Evolutionary conservation across 2,113 vertebrate species (phyloP).

Genomic region (Columba janthina): DNA sequence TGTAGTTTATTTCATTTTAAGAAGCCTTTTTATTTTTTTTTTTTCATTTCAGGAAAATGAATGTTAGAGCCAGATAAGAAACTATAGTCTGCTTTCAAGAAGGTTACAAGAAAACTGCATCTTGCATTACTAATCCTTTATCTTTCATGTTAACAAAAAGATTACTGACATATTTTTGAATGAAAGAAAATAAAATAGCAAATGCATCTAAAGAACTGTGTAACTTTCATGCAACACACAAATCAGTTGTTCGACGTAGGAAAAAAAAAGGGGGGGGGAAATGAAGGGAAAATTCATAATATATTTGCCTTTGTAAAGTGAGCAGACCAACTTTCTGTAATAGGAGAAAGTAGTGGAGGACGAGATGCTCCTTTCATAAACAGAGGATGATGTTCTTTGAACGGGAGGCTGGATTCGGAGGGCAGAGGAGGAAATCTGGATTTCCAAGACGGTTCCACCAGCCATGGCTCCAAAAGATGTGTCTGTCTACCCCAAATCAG

Average conservation of each 20-base stretch:
- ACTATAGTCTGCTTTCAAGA: conserved; percentile 85
- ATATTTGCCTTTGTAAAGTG: conserved; percentile 73
- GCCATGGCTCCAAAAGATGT: no score
- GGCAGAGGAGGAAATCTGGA: not conserved
- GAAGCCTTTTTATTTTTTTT: conserved; percentile 51
- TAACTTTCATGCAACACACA: conserved; percentile 81
- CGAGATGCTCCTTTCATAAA: conserved; percentile 7
- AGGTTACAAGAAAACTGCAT: conserved; percentile 85
- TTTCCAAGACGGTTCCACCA: no score
- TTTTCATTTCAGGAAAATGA: conserved; percentile 78
- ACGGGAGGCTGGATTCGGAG: not conserved
- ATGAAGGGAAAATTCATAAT: conserved; percentile 77
- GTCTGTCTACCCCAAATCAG: not conserved
- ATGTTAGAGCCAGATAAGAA: conserved; percentile 85
- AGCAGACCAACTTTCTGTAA: conserved; percentile 70
- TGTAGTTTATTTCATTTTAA: conserved; percentile 80
- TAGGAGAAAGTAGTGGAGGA: conserved; percentile 24
- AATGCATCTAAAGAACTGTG: conserved; percentile 78
- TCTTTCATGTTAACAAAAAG: conserved; percentile 87
- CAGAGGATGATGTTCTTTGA: not conserved
- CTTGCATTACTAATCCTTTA: conserved; percentile 88
- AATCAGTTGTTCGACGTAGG: conserved; percentile 76
- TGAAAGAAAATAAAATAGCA: conserved; percentile 84
- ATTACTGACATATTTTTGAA: conserved; percentile 85
- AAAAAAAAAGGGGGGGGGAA: conserved; percentile 43